These are phyloP conservation scores for Barnardius zonarius DNA, from an alignment of 2,113 vertebrate species.

Conservation along the genomic window DNA sequence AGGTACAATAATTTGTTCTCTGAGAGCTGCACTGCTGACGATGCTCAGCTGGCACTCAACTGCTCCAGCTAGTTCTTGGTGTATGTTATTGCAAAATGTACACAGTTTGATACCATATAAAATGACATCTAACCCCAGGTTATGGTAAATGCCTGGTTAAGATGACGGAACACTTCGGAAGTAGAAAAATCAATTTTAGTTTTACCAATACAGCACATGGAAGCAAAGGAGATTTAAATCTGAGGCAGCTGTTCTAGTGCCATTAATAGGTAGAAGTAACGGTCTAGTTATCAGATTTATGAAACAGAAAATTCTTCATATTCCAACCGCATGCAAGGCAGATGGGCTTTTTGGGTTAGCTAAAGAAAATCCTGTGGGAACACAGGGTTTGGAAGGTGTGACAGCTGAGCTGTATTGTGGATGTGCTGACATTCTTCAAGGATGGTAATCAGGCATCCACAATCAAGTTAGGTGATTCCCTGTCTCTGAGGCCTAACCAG, in stretches of 20 bases:
- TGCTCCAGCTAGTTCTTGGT: neutral
- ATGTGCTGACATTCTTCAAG: neutral
- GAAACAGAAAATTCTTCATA: neutral
- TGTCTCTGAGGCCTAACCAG: neutral
- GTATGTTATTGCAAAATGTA: neutral
- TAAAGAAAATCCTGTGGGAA: neutral
- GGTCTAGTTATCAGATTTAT: neutral
- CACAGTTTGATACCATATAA: neutral
- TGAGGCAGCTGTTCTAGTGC: neutral
- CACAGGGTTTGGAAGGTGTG: neutral
- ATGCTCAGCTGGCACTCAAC: neutral
- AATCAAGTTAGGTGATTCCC: neutral
- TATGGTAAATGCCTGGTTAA: neutral
- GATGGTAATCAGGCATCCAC: neutral
- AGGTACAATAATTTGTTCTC: neutral
- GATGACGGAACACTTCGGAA: neutral
- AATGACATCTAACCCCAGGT: neutral
- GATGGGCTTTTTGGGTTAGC: neutral
- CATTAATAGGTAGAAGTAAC: neutral
- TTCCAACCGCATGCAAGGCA: neutral
- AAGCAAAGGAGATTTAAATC: neutral
- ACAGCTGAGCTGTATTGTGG: neutral
- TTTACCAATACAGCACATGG: neutral
- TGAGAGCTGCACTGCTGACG: neutral
- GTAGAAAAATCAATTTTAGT: neutral